Evolutionary conservation across 2,888 invertebrate genomes (phyloP).

Genomic region (Xanthorhoe spadicearia): DNA sequence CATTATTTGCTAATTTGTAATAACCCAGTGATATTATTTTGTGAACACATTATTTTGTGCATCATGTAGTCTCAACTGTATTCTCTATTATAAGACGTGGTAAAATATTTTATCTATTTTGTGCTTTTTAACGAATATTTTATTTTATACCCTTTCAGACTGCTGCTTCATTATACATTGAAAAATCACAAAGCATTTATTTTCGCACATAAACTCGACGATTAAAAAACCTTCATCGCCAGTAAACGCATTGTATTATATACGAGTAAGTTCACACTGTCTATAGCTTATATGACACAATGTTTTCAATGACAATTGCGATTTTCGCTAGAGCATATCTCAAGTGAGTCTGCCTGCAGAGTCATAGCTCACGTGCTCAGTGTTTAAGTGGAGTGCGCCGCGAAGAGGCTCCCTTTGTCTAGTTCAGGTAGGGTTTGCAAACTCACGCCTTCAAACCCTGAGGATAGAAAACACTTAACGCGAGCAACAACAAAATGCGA

Average conservation of each 20-base stretch:
- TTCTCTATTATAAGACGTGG: too few species aligned
- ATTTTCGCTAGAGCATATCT: constrained; percentile 15
- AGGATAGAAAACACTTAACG: constrained; percentile 1
- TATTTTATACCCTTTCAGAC: too few species aligned
- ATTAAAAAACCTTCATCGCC: too few species aligned
- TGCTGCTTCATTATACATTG: too few species aligned
- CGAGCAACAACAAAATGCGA: not conserved
- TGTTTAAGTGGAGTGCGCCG: constrained; percentile 41
- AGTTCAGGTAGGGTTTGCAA: constrained; percentile 35
- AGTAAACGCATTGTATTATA: too few species aligned
- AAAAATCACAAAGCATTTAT: too few species aligned
- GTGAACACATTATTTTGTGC: not conserved
- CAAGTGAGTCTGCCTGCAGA: constrained; percentile 18
- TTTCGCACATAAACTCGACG: too few species aligned
- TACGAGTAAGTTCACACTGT: too few species aligned
- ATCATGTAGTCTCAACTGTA: too few species aligned
- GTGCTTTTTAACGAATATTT: too few species aligned
- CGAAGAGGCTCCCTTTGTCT: constrained; percentile 40
- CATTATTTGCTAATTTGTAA: constrained; percentile 8
- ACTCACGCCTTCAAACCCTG: constrained; percentile 26
- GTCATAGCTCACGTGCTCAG: constrained; percentile 41
- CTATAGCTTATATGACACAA: too few species aligned
- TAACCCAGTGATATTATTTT: not conserved
- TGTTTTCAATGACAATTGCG: constrained; percentile 19
- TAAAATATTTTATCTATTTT: too few species aligned